Conservation (phyloP, 2,113 vertebrate species). For the Chauna torquata region DNA sequence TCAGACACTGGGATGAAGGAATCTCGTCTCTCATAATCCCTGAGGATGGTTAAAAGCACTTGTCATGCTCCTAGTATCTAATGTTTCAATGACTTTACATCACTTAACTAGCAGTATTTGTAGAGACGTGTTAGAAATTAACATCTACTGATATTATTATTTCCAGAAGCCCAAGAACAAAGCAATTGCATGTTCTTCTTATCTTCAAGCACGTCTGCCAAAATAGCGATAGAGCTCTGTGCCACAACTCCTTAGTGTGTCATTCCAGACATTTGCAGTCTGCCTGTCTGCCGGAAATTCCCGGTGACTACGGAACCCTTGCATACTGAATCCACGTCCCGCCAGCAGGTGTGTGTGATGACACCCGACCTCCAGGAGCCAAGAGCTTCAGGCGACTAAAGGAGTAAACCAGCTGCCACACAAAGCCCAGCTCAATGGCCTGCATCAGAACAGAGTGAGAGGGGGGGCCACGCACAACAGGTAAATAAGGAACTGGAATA, state of each 20-base stretch:
- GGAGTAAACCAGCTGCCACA: neutral
- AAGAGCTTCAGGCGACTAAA: neutral
- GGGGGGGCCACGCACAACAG: neutral
- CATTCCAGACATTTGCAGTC: neutral
- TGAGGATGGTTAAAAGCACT: neutral
- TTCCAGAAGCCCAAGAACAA: neutral
- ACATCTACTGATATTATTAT: neutral
- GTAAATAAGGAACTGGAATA: neutral
- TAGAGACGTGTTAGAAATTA: neutral
- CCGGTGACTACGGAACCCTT: neutral
- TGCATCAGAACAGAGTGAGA: neutral
- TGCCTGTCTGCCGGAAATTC: neutral
- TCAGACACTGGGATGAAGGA: neutral
- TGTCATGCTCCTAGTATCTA: neutral
- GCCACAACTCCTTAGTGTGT: fast-evolving
- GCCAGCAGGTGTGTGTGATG: neutral
- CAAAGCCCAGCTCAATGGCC: neutral
- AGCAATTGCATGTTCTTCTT: neutral
- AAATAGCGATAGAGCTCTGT: fast-evolving
- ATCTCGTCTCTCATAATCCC: fast-evolving
- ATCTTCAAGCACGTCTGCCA: neutral
- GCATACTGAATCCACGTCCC: neutral
- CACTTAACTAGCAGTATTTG: neutral
- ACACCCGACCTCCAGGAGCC: neutral
- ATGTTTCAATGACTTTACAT: neutral